Percentiles rank a stretch among this genome's conserved stretches.
These are phyloP conservation scores for Thymelicus acteon DNA, from an alignment of 2,888 invertebrate species.

Conservation along the genomic window DNA sequence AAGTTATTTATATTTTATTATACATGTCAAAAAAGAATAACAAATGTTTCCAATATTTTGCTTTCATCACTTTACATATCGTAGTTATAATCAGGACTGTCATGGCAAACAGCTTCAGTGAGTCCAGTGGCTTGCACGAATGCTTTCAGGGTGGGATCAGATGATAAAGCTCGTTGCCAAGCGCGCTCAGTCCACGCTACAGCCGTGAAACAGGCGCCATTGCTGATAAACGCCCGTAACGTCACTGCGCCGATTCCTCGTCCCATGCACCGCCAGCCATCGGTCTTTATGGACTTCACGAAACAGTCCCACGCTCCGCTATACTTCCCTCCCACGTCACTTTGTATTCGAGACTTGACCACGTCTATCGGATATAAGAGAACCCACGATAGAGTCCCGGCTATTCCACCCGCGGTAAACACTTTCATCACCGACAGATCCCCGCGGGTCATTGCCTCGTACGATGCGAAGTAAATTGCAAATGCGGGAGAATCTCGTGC, in stretches of 20 bases:
- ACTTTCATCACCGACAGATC: conserved; percentile 87
- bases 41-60: not conserved
- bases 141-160: conserved; percentile 53
- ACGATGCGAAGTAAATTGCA: conserved; percentile 93
- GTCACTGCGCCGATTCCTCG: conserved; percentile 92
- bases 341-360: conserved; percentile 94
- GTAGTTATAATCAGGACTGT: conserved; percentile 64
- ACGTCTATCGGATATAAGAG: conserved; percentile 95
- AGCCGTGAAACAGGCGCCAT: conserved; percentile 96
- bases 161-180: conserved; percentile 65
- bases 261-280: conserved; percentile 90
- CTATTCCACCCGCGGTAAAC: conserved; percentile 93
- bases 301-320: conserved; percentile 90
- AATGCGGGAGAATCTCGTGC: conserved; percentile 93
- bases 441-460: conserved; percentile 89
- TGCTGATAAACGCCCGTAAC: conserved; percentile 95
- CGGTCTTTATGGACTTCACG: conserved; percentile 86
- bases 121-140: conserved; percentile 54
- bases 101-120: conserved; percentile 62
- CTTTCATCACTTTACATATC: conserved; percentile 52
- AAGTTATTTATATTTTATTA: too few species aligned
- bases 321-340: conserved; percentile 87
- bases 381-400: conserved; percentile 94
- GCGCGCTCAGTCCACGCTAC: conserved; percentile 91
- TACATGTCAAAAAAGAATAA: too few species aligned